Evolutionary conservation across 2,797 vertebrate genomes (phyloP).

Genomic region (Pangasius djambal): DNA sequence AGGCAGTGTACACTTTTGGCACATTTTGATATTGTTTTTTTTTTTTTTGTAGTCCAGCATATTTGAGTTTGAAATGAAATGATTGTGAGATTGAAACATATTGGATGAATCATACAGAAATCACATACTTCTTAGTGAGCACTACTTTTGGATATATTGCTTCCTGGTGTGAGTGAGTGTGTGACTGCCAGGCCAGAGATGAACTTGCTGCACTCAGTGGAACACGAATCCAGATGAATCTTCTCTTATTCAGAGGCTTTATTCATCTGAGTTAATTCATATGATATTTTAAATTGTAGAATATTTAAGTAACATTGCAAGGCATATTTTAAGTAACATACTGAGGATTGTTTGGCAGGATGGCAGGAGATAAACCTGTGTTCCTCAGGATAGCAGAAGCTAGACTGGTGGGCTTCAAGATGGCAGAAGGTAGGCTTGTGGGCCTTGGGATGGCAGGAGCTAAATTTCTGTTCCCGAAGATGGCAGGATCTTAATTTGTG

Average conservation of each 20-base stretch:
- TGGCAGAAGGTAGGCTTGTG: not conserved
- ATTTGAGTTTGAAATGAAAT: not conserved
- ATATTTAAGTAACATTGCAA: not conserved
- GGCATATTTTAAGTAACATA: not conserved
- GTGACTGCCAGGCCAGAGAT: not conserved
- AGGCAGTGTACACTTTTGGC: not conserved
- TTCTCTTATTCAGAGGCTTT: not conserved
- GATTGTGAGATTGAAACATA: not conserved
- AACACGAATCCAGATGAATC: no score
- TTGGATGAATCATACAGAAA: not conserved
- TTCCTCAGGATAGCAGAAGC: not conserved
- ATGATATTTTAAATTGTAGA: not conserved
- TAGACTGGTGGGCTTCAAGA: not conserved
- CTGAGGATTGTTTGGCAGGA: not conserved
- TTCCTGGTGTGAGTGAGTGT: not conserved
- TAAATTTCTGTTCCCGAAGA: not conserved
- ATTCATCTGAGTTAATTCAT: not conserved
- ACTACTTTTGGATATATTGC: not conserved
- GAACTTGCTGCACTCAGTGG: not conserved
- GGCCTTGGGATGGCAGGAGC: not conserved
- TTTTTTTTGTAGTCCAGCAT: not conserved
- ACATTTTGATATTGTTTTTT: not conserved
- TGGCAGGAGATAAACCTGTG: not conserved
- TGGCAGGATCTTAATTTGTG: not conserved
- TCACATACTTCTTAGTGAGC: not conserved